Base-by-base conservation (phyloP, 2,888 invertebrate genomes). In the Drosophila austrosaltans region DNA sequence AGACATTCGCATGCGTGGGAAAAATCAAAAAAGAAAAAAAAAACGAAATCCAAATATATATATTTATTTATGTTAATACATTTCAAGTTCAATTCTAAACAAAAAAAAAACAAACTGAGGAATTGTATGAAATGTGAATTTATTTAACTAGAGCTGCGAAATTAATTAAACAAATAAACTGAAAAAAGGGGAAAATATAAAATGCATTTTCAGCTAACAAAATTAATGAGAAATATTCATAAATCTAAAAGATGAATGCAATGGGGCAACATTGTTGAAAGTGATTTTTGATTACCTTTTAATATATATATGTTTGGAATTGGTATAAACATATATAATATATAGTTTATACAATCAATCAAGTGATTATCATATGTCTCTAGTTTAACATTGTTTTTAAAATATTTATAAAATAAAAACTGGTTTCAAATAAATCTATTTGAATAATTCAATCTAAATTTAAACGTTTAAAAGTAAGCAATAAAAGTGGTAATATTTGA, bases 1-100 rank as follows among this genome's bases (percentile, higher is more conserved):
- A 80, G 61, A 75, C 72, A 77, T 77, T 65, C 61, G 66, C 84
- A 87, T 84, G 87, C 78, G 77, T 87, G 83, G 44, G 84, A 86
- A 69, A 56, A 48, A 20, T 2, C 8, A 44, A 7, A 16, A 48
- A 20, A 48, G 20, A 7, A 53, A 60, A 39, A 2, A 32, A 32
- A 66, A 65, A 40, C 64, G 53, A 61, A 66, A 64, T 59, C 20
- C 44, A 53, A 39, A 56, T 58, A 48, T 56, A 22, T 66, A 71
- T 20, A 48, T 56, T 28, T 66, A 71, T 20, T 48, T 48, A 30
- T 53, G 30, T 20, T 12, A 59, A 67, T 72, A 62, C 44, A 60
- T 53, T 48, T 56, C 40, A 58, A 66, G 36, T 66, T 66, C 12
- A 28, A 53, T 32, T 40, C 20, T 36, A 53, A 53, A 44, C 0